These are phyloP conservation scores for Champsocephalus esox DNA, from an alignment of 2,797 vertebrate species.

Conservation along the genomic window DNA sequence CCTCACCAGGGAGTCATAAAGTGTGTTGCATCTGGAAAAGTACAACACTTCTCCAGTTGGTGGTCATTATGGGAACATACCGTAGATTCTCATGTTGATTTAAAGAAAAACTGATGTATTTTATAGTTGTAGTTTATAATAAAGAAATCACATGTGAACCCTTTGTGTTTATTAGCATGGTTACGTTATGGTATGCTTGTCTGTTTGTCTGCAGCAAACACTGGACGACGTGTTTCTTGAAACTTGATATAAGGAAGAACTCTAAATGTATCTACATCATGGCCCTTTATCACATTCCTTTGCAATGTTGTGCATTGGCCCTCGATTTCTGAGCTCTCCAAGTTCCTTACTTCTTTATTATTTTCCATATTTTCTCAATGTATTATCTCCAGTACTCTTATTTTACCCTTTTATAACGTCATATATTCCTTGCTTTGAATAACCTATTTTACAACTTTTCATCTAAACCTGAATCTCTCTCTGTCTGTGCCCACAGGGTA, in stretches of 20 bases:
- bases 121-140: neutral
- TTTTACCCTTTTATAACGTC: neutral
- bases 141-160: neutral
- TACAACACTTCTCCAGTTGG: slow-evolving; percentile 6
- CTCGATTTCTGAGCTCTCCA: no score
- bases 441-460: neutral
- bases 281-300: no score
- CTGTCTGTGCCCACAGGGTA: slow-evolving; percentile 77
- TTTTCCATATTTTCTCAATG: neutral
- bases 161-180: no score
- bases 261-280: no score
- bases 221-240: no score
- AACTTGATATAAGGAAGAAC: no score
- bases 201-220: no score
- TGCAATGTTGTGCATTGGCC: no score
- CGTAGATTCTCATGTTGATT: neutral
- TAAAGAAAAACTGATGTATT: neutral
- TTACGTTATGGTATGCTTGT: no score
- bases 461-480: slow-evolving; percentile 7
- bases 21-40: slow-evolving; percentile 22
- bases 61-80: slow-evolving; percentile 21
- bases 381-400: neutral
- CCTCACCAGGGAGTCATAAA: slow-evolving; percentile 18
- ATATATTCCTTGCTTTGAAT: neutral
- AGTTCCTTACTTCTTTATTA: neutral